Base-by-base conservation (phyloP, 1,140 invertebrate genomes). In the Procambarus virginalis region DNA sequence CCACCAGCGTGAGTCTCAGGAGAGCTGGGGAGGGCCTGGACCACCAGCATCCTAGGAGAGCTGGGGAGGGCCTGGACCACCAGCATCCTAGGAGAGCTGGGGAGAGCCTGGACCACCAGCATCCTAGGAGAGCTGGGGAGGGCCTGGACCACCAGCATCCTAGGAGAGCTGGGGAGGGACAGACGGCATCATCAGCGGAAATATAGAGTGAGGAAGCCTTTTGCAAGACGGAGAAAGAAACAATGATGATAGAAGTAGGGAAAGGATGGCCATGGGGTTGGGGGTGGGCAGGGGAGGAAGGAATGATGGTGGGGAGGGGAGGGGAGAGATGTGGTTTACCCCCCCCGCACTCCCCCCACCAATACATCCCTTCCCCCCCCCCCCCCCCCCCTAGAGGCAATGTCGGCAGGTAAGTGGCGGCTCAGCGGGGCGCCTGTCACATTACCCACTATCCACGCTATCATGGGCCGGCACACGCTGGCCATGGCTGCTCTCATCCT, bases 381-480 rank as follows among this genome's bases (percentile, higher is more conserved):
- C 34, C 34, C 34, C 1, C 34, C 1, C 34, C 34, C 34, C 34
- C 34, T 34, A 1, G 34, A 81, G 88, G 73, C 46, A 51, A 73
- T 84, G 88, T 89, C 88, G 88, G 76, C 88, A 84, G 88, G 88
- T 89, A 83, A 83, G 88, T 89, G 81, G 88, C n/a, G 81, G 51
- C 88, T 68, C 88, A 89, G 88, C 60, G 75, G 88, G 88, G 81
- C 58, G 88, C 88, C 88, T n/a, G 76, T 89, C 88, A 89, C 88
- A n/a, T 89, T 89, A 89, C 81, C 81, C 49, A 34, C 81, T 89
- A 84, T 89, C 88, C 88, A 89, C 88, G 81, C 88, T 84, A 89
- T 84, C 81, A 78, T 76, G 79, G 17, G 10, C 20, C 51, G 55
- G 75, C 51, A 60, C 84, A 60, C 58, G 49, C 22, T 34, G 34